Evolutionary conservation across 2,797 vertebrate genomes (phyloP).

Genomic region (Monodelphis domestica): DNA sequence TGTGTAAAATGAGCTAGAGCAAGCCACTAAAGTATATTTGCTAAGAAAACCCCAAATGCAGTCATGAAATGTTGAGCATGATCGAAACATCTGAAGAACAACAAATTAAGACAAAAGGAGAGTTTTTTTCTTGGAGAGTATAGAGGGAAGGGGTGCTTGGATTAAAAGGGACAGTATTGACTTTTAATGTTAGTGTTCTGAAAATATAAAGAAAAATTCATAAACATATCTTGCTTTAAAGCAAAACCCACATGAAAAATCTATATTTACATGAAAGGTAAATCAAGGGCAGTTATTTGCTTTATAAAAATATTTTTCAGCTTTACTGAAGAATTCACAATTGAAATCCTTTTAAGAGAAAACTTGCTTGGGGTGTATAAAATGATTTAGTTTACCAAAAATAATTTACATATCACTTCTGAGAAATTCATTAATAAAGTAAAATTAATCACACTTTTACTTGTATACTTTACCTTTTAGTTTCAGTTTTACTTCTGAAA

Average conservation of each 20-base stretch:
- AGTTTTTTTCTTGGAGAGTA: background rate
- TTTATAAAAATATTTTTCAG: background rate
- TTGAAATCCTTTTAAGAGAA: slow-evolving; percentile 48
- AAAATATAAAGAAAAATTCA: slow-evolving; percentile 40
- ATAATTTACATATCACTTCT: slow-evolving; percentile 37
- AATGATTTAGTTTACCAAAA: slow-evolving; percentile 14
- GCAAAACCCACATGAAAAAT: slow-evolving; percentile 26
- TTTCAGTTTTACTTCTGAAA: slow-evolving; percentile 28
- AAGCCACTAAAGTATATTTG: background rate
- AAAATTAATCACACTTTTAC: slow-evolving; percentile 48
- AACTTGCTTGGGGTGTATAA: slow-evolving; percentile 2
- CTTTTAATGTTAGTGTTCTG: background rate
- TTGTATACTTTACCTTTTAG: background rate
- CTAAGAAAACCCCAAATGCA: background rate
- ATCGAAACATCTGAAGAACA: background rate
- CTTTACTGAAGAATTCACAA: background rate
- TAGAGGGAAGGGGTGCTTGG: background rate
- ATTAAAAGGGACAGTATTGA: background rate
- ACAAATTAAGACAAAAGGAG: background rate
- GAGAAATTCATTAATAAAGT: slow-evolving; percentile 7
- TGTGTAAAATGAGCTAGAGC: background rate
- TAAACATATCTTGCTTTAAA: slow-evolving; percentile 15
- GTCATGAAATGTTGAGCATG: background rate
- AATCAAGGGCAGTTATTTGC: background rate
- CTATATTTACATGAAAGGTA: slow-evolving; percentile 19